Evolutionary conservation across 2,888 invertebrate genomes (phyloP), one percentile per base, ranked within the genome.

Genomic region (Gasteruption jaculator): DNA sequence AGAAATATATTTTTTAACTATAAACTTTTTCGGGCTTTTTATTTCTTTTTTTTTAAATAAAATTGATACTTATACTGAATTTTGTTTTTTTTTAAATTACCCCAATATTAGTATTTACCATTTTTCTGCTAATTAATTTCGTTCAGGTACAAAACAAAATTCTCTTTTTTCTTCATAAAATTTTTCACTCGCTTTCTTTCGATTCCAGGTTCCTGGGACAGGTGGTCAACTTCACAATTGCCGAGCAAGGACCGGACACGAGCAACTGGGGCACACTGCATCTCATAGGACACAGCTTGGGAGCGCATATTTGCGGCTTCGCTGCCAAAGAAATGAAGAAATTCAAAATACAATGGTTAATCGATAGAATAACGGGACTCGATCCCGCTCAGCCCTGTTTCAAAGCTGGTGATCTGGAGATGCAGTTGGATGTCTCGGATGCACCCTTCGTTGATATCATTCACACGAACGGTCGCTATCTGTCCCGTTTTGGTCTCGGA

Each of bases 311-410:
- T 36, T 76, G 74, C 14, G 77, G 79, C 0, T 78, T 75, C 44
- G 74, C 74, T 2, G 77, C 78, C 0, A 73, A 71, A 43, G 73
- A 75, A 32, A 52, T 78, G 2, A 76, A 74, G 5, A 71, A 69
- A 45, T 72, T 74, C 2, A 41, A 43, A 4, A 49, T 31, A 1
- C 41, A 32, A 5, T 69, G 68, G 68, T 43, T n/a, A 3, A 49
- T 69, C 1, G 19, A 43, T 7, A 60, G 69, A 46, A 65, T 74
- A 43, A 66, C 60, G 73, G 82, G 80, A 27, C 60, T 83, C 44
- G 83, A 83, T 53, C 82, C 82, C 6, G 81, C 82, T 1, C 79
- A 80, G 41, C 81, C 81, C 0, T 81, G 81, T 50, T 83, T 82
- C 58, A 71, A 71, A 11, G 72, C 73, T 0, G 58, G 64, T 0